A percentile compares a stretch with the other conserved stretches of the same genome.
These are phyloP conservation scores for Probaryconus sp. DNA, from an alignment of 1,140 invertebrate species.

Conservation along the genomic window DNA sequence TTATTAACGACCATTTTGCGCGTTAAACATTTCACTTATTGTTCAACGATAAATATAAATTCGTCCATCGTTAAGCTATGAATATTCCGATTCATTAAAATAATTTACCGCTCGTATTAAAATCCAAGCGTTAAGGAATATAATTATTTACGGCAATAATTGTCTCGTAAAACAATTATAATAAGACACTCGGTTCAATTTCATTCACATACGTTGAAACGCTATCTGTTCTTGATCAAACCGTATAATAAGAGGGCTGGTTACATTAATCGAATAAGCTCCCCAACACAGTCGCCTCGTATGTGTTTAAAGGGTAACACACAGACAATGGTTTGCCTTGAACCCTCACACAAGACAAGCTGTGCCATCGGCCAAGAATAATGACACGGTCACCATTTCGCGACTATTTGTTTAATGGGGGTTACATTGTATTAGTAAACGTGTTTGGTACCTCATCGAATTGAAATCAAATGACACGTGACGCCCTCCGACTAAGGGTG, in stretches of 20 bases:
- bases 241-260: slow-evolving; percentile 6
- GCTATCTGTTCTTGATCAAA: slow-evolving; percentile 7
- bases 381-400: slow-evolving; percentile 26
- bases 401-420: slow-evolving; percentile 73
- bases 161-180: slow-evolving; percentile 4
- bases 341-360: slow-evolving; percentile 1
- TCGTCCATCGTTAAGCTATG: no score
- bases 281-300: background rate
- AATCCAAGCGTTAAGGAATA: background rate
- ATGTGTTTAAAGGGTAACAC: slow-evolving; percentile 5
- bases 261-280: slow-evolving; percentile 1
- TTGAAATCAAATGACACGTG: slow-evolving; percentile 30
- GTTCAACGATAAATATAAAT: no score
- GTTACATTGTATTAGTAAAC: slow-evolving; percentile 64
- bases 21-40: no score
- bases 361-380: slow-evolving; percentile 10
- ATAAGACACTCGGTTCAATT: background rate
- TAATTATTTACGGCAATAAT: slow-evolving; percentile 5
- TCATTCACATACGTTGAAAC: slow-evolving; percentile 7
- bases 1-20: no score
- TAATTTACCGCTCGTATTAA: no score
- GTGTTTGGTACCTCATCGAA: slow-evolving; percentile 12
- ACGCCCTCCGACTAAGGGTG: slow-evolving; percentile 11
- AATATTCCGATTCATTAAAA: no score
- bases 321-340: slow-evolving; percentile 10